These are phyloP conservation scores for Mola mola DNA, from an alignment of 2,113 vertebrate species.

Conservation along the genomic window DNA sequence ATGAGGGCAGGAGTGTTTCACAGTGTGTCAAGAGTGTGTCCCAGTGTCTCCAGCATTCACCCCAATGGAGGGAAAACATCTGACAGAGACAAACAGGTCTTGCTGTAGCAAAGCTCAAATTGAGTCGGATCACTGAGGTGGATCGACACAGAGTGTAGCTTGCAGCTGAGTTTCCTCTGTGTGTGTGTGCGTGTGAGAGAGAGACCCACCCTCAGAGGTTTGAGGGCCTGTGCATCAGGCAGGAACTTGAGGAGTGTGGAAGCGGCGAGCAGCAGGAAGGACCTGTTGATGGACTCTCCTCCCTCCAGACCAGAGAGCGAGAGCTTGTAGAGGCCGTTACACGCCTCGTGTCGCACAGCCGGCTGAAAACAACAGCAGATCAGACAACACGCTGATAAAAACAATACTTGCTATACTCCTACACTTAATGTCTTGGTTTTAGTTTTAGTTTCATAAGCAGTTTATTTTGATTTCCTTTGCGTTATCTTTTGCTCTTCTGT, in stretches of 20 bases:
- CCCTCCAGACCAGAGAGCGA: slow-evolving; percentile 96
- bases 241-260: slow-evolving; percentile 98
- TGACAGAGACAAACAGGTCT: slow-evolving; percentile 22
- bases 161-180: slow-evolving; percentile 5
- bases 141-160: slow-evolving; percentile 44
- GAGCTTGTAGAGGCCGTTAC: slow-evolving; percentile 96
- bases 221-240: slow-evolving; percentile 95
- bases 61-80: slow-evolving; percentile 10
- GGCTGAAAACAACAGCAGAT: slow-evolving; percentile 82
- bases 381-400: too few species aligned
- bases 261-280: slow-evolving; percentile 94
- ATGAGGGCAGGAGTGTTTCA: not conserved
- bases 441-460: too few species aligned
- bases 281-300: slow-evolving; percentile 96
- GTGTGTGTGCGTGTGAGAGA: slow-evolving; percentile 8
- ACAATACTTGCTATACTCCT: too few species aligned
- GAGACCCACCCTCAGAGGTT: slow-evolving; percentile 87
- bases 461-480: too few species aligned
- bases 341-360: slow-evolving; percentile 96
- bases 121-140: slow-evolving; percentile 39
- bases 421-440: too few species aligned
- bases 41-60: slow-evolving; percentile 25
- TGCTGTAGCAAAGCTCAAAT: slow-evolving; percentile 56
- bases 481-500: too few species aligned
- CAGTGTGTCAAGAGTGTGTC: slow-evolving; percentile 8